A percentile compares a stretch with the other conserved stretches of the same genome.
Evolutionary conservation across 2,888 invertebrate species (phyloP).

Genomic region (Eupeodes latifasciatus): DNA sequence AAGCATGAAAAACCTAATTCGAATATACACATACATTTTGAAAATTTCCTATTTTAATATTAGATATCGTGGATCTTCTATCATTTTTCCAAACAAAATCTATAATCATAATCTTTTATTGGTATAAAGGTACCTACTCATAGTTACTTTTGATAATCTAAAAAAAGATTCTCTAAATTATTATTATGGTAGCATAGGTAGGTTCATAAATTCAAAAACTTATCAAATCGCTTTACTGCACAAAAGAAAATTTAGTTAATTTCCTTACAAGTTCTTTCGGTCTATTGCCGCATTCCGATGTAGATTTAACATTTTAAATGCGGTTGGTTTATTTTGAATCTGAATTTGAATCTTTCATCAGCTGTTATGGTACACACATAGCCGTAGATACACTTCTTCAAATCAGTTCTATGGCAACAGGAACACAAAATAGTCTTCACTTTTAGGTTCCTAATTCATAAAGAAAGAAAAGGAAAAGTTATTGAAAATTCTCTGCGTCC

Average conservation of each 20-base stretch:
- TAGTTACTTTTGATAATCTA: background rate
- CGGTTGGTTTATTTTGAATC: background rate
- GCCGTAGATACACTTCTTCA: background rate
- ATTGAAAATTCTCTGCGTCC: background rate
- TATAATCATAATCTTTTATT: background rate
- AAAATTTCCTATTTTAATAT: conserved; percentile 2
- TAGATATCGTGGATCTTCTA: too few species aligned
- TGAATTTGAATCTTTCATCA: background rate
- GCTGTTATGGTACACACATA: background rate
- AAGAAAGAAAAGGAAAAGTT: background rate
- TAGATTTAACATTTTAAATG: background rate
- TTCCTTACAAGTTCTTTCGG: background rate
- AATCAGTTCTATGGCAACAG: background rate
- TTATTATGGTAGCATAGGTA: background rate
- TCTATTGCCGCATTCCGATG: background rate
- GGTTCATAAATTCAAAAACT: background rate
- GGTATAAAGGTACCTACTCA: background rate
- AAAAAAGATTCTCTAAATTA: background rate
- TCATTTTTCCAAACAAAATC: background rate
- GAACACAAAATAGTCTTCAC: background rate
- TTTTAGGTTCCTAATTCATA: background rate
- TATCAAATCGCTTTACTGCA: background rate
- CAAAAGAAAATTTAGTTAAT: background rate
- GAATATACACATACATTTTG: background rate
- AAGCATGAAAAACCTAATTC: background rate